Evolutionary conservation across 2,113 vertebrate species (phyloP).

Genomic region (Lasiurus cinereus): DNA sequence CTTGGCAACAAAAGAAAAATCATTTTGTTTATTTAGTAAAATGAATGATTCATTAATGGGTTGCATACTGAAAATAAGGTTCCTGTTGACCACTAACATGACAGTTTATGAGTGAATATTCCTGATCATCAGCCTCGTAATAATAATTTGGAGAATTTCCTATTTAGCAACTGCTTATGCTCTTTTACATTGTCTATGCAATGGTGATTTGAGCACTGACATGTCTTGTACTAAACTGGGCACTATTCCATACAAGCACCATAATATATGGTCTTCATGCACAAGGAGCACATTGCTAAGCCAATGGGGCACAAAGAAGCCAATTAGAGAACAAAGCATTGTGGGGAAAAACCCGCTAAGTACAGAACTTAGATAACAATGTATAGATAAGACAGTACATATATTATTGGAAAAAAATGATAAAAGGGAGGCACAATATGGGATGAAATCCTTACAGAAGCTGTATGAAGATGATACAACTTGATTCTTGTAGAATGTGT

Average conservation of each 20-base stretch:
- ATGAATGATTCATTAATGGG: not conserved
- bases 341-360: not conserved
- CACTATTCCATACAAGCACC: not conserved
- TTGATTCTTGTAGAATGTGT: not conserved
- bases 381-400: not conserved
- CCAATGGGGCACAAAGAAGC: not conserved
- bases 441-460: not conserved
- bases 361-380: not conserved
- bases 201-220: not conserved
- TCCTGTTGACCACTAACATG: not conserved
- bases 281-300: not conserved
- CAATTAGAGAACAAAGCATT: not conserved
- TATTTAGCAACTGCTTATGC: not conserved
- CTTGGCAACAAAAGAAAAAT: not conserved
- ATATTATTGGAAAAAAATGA: not conserved
- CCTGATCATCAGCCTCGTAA: not conserved
- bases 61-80: conserved; percentile 18
- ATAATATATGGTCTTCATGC: not conserved
- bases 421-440: not conserved
- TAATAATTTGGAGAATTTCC: not conserved
- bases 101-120: not conserved
- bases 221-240: not conserved
- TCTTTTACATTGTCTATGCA: not conserved
- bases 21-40: not conserved
- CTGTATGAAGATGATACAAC: not conserved